Base-by-base conservation (phyloP, 2,888 invertebrate genomes). In the Cephus pygmeus region DNA sequence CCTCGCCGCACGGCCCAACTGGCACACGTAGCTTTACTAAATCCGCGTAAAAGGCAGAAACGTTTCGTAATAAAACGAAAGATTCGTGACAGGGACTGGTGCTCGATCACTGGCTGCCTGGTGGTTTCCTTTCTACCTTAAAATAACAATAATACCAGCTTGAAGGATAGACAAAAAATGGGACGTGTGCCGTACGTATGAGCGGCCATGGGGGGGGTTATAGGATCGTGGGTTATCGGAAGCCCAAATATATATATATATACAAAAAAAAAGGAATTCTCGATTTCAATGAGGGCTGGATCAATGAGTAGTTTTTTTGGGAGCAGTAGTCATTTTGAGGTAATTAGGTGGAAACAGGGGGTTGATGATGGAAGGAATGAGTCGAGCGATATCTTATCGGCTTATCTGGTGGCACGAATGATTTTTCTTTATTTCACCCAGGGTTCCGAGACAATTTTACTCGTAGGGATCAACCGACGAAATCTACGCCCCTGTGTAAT, bases 21-120 rank as follows among this genome's bases (percentile, higher is more conserved):
- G 15, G 15, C 15, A 9, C 56, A 56, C 56, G 23, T 56, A 56
- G 56, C 56, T 56, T 56, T 56, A 23, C 56, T 56, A 23, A 56
- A 56, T 56, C 56, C 56, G 23, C 56, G 56, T 56, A 56, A 56
- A 56, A 56, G 56, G 23, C 23, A 23, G 56, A 0, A 23, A 56
- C 34, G 73, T 34, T 40, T 73, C 74, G 56, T 80, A 83, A 84
- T 80, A 81, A 83, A 85, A 84, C 78, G 75, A 69, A 77, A 81
- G 69, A 80, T 79, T 81, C 83, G 77, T 77, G 79, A 81, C 75
- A 76, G 73, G 78, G 80, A 79, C 82, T 76, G 84, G 79, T 78
- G 84, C 77, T 83, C 78, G 79, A 80, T 84, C 81, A 81, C 56
- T 23, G 56, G 56, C 56, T 56, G 23, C 56, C 23, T 56, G 23